Base-by-base conservation (phyloP, 2,797 vertebrate genomes). In the Pipistrellus kuhlii region DNA sequence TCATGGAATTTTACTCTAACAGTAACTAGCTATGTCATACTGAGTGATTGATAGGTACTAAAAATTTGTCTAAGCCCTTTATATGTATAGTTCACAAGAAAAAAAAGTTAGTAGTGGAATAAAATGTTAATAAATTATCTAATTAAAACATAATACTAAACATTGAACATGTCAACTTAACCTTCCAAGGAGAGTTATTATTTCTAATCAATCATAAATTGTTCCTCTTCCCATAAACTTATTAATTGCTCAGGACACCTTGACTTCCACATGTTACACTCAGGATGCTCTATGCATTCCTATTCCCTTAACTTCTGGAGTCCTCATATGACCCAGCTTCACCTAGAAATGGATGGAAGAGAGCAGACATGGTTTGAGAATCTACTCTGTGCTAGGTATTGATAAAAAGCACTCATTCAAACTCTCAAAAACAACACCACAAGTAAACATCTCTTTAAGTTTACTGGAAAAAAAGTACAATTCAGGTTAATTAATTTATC, bases 91-190 rank as follows among this genome's bases (percentile, higher is more conserved):
- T 57, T 85, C 6, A 81, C 35, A 93, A 90, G 57, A 48, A 44
- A 48, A 59, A 91, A 81, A 83, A 27, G 30, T 48, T 75, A 85
- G 30, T 17, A 14, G 64, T 27, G 75, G 68, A 83, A 82, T n/a
- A 75, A 88, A 77, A 90, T 71, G 25, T 78, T 80, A 85, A 17
- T 11, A 93, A 85, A 41, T 93, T 10, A 87, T 53, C 35, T 66
- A 30, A 41, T 81, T 81, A 81, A 93, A 93, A 41, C 10, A 76
- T 71, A 20, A 73, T 83, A 51, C 76, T 93, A 92, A 94, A 86
- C 64, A 88, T 2, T 71, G 32, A 83, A 35, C 38, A 86, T 23
- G 59, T 88, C 66, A 48, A n/a, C 55, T 17, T 86, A 91, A 93
- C 53, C 75, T 80, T 57, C 55, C 5, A 51, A 90, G 25, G 59